These are phyloP conservation scores for Garra rufa DNA, from an alignment of 2,113 vertebrate species.

Conservation along the genomic window DNA sequence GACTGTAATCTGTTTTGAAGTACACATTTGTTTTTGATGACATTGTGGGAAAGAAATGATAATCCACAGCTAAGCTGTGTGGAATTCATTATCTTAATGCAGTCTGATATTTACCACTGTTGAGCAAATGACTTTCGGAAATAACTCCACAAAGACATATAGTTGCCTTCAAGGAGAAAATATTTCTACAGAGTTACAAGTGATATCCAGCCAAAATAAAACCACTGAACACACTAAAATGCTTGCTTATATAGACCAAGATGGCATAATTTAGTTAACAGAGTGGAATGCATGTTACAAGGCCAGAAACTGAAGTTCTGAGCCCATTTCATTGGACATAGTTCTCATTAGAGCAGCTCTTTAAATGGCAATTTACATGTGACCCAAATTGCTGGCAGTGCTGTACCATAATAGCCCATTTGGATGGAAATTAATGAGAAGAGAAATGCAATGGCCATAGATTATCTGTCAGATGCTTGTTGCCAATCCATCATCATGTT, in stretches of 20 bases:
- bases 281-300: background rate
- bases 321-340: slow-evolving; percentile 7
- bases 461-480: slow-evolving; percentile 48
- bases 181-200: slow-evolving; percentile 21
- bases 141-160: background rate
- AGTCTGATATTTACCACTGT: slow-evolving; percentile 33
- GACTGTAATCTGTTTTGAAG: background rate
- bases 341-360: slow-evolving; percentile 30
- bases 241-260: background rate
- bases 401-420: slow-evolving; percentile 28
- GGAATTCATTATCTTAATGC: slow-evolving; percentile 21
- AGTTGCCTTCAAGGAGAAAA: background rate
- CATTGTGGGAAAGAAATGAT: background rate
- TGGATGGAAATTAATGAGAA: slow-evolving; percentile 34
- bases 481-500: slow-evolving; percentile 20
- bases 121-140: background rate
- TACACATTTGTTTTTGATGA: background rate
- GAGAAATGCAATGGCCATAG: slow-evolving; percentile 34
- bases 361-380: slow-evolving; percentile 53
- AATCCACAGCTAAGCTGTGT: slow-evolving; percentile 6
- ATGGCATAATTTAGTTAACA: background rate
- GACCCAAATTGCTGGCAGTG: slow-evolving; percentile 1
- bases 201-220: background rate
- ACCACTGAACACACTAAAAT: slow-evolving; percentile 1
- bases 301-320: background rate